These are phyloP conservation scores for Drosophila biarmipes DNA, from an alignment of 1,140 invertebrate species.

Conservation along the genomic window DNA sequence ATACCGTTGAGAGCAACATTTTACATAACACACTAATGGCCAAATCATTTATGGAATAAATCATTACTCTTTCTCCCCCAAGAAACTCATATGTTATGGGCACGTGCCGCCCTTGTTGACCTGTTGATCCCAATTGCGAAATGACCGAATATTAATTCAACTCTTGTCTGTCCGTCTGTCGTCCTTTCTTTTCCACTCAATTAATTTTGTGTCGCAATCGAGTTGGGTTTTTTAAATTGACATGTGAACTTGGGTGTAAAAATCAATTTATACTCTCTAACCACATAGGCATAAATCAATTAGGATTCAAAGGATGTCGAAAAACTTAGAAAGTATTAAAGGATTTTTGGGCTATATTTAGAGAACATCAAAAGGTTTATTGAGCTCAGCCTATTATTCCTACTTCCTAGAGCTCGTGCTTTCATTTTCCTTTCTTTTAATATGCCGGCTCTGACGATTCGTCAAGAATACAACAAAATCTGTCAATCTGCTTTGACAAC, in stretches of 20 bases:
- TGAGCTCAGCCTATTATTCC: too few relatives aligned
- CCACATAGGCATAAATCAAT: background rate
- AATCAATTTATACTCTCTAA: conserved; percentile 45
- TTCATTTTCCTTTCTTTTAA: conserved; percentile 3
- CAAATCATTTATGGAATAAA: conserved; percentile 5
- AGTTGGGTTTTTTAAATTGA: conserved; percentile 45
- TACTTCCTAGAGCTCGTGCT: background rate
- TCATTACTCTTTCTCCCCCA: background rate
- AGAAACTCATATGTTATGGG: conserved; percentile 4
- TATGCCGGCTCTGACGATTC: conserved; percentile 12
- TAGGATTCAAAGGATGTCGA: background rate
- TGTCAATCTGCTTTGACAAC: conserved; percentile 7
- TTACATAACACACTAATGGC: conserved; percentile 17
- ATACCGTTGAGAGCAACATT: background rate
- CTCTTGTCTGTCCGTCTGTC: conserved; percentile 5
- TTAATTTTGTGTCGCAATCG: conserved; percentile 71
- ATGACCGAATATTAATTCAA: conserved; percentile 29
- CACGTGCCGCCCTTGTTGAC: conserved; percentile 19
- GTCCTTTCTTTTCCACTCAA: conserved; percentile 63
- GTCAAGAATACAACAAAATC: conserved; percentile 36
- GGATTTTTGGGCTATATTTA: too few relatives aligned
- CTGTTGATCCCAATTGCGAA: conserved; percentile 7
- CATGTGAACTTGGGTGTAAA: conserved; percentile 28
- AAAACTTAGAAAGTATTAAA: too few relatives aligned
- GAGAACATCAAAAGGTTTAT: too few relatives aligned